These are phyloP conservation scores for Apodemus sylvaticus DNA, from an alignment of 2,113 vertebrate species.

Conservation along the genomic window DNA sequence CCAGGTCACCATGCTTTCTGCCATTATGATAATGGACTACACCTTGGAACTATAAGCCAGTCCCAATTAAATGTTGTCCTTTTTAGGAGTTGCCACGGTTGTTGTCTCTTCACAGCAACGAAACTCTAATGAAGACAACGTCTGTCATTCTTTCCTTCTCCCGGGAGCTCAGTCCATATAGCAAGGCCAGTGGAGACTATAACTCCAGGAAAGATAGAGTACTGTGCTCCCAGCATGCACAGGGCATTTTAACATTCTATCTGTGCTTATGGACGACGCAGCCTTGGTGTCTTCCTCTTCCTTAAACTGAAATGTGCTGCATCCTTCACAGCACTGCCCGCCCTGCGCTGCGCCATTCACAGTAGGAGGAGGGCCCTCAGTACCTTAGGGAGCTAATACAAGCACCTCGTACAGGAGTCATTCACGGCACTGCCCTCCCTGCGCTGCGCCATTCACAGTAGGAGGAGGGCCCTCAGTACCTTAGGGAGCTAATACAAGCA, in stretches of 20 bases:
- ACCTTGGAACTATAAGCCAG: background rate
- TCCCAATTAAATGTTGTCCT: background rate
- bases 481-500: too few relatives aligned
- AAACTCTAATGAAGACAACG: background rate
- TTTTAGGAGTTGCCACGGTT: background rate
- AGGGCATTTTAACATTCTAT: background rate
- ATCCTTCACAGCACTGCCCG: too few relatives aligned
- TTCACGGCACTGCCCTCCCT: too few relatives aligned
- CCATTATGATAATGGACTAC: background rate
- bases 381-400: too few relatives aligned
- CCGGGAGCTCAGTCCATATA: background rate
- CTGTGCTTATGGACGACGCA: accelerated
- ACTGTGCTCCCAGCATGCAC: too few relatives aligned
- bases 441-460: too few relatives aligned
- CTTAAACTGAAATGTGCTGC: background rate
- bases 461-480: too few relatives aligned
- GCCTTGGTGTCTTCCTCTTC: background rate
- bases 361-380: too few relatives aligned
- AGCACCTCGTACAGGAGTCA: too few relatives aligned
- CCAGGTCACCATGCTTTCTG: background rate
- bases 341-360: too few relatives aligned
- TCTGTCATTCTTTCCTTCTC: background rate
- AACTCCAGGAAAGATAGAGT: background rate
- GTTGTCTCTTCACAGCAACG: background rate
- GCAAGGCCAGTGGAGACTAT: background rate